Evolutionary conservation across 2,797 vertebrate species (phyloP), one percentile per base, ranked within the genome.

Genomic region (Sebastolobus altivelis): DNA sequence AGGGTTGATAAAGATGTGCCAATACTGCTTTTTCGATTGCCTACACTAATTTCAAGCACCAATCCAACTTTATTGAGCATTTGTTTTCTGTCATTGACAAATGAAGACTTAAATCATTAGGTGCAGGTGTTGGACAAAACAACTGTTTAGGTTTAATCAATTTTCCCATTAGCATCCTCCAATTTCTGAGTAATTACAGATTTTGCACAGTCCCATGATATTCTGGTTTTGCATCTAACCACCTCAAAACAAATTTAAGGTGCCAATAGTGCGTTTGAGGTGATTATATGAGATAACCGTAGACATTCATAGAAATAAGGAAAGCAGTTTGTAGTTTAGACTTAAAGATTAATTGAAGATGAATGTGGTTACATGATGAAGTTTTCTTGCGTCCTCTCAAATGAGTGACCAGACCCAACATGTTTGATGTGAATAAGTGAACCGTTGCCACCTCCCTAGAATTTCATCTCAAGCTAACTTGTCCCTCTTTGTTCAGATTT

Each of bases 401-500:
- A 60, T 25, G 14, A 25, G 22, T 18, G 27, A 56, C 37, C 38
- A 59, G 25, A 52, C 16, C 1, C 16, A 29, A 10, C 4, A 38
- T 71, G 18, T 54, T 58, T 59, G 29, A 65, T 43, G 49, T 54
- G 27, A 66, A 60, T 52, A 52, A 3, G 10, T 29, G 22, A 20
- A 31, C n/a, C 9, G 13, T 29, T 8, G 2, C 37, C 35, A 20
- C 5, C 13, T 46, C 9, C 2, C 10, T 1, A 27, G 16, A 59
- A 52, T 69, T 18, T 59, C 1, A 40, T 38, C 27, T 27, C 13
- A 52, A 60, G 54, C 40, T 29, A 59, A 67, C 29, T 7, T 13
- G 20, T 74, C 40, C 52, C 18, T 71, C 18, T 71, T 49, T 73
- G 71, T 75, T 75, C 14, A 49, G 72, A 66, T 81, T 58, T 27